phyloP scores from a whole-genome alignment of 2,797 vertebrate genomes.

The Acanthurus leucopareius region DNA sequence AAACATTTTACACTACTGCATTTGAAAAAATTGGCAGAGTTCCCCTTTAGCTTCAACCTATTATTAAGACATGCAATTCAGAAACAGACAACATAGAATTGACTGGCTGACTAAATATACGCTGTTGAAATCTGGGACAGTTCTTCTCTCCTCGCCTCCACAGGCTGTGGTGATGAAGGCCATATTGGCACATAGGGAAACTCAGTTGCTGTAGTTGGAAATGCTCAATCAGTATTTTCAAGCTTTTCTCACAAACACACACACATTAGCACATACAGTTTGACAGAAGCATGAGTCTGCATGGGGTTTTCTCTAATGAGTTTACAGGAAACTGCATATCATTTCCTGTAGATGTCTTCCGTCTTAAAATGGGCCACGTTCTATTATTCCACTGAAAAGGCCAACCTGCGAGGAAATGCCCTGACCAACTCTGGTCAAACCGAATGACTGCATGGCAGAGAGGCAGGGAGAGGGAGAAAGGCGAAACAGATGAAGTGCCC shows the following conservation, averaged over 20 bases:
- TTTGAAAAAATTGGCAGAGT: not conserved
- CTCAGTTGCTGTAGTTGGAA: not conserved
- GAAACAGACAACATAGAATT: not conserved
- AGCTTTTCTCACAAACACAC: not conserved
- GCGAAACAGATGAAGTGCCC: not conserved
- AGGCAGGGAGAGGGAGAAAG: conserved; percentile 6
- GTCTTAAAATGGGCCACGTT: conserved; percentile 20
- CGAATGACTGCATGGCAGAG: conserved; percentile 30
- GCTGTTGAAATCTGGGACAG: not conserved
- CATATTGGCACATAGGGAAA: not conserved
- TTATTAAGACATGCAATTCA: conserved; percentile 16
- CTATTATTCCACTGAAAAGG: conserved; percentile 39
- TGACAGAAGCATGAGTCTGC: conserved; percentile 38
- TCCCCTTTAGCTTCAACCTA: conserved; percentile 18
- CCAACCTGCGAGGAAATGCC: conserved; percentile 26
- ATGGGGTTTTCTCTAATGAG: conserved; percentile 9
- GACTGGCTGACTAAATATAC: conserved; percentile 1
- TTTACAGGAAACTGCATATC: conserved; percentile 33
- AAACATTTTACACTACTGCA: not conserved
- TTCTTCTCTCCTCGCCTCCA: not conserved
- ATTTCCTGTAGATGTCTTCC: conserved; percentile 37
- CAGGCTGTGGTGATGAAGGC: not conserved
- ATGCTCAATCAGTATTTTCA: not conserved
- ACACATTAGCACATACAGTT: not conserved
- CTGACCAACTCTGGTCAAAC: conserved; percentile 46